phyloP scores from a whole-genome alignment of 1,140 invertebrate species.

The Monomorium pharaonis region DNA sequence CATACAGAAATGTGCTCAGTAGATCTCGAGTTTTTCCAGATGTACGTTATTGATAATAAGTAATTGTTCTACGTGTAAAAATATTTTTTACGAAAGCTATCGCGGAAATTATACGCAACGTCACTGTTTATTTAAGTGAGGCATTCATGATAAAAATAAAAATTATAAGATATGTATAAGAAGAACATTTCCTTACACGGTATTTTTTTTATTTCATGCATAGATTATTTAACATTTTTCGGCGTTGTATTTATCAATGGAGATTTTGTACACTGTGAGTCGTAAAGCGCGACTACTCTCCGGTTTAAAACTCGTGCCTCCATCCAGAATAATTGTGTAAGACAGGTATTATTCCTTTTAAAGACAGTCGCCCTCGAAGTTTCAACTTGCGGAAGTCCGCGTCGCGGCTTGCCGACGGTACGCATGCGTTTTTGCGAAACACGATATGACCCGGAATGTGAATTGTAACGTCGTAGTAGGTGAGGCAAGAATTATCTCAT shows the following conservation, averaged over 20 bases:
- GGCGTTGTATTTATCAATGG: neutral
- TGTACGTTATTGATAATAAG: neutral
- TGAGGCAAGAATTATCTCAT: neutral
- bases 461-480: neutral
- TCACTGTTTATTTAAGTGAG: neutral
- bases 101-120: neutral
- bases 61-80: neutral
- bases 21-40: neutral
- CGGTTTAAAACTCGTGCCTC: neutral
- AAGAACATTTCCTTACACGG: neutral
- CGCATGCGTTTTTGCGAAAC: conserved; percentile 12
- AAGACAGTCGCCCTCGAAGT: neutral
- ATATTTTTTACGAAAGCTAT: neutral
- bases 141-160: neutral
- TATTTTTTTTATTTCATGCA: conserved; percentile 3
- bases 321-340: neutral
- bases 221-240: neutral
- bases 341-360: conserved; percentile 4
- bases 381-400: conserved; percentile 1
- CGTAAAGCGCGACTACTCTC: neutral
- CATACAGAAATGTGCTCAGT: neutral
- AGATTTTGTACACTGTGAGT: neutral
- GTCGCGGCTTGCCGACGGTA: conserved; percentile 1
- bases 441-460: neutral
- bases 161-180: neutral